Evolutionary conservation across 1,140 invertebrate species (phyloP).

Genomic region (Proales similis): DNA sequence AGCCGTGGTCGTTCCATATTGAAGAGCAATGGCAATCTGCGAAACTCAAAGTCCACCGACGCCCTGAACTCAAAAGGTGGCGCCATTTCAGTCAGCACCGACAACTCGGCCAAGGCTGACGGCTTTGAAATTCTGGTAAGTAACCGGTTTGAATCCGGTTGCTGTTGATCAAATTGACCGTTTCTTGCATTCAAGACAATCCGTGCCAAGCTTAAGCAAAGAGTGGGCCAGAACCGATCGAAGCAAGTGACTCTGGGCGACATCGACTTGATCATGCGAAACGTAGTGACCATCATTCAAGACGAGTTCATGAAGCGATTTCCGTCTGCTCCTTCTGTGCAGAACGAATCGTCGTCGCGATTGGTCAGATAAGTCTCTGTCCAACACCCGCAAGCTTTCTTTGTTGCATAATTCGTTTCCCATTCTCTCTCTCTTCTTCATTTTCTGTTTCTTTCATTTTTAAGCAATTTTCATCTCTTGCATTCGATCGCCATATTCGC

Average conservation of each 20-base stretch:
- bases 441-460: too few relatives aligned
- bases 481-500: too few relatives aligned
- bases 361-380: too few relatives aligned
- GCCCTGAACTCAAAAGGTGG: not conserved
- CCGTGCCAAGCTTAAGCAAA: slow-evolving; percentile 30
- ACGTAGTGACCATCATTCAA: slow-evolving; percentile 35
- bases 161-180: not conserved
- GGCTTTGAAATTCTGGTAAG: slow-evolving; percentile 33
- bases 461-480: too few relatives aligned
- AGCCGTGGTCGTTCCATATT: too few relatives aligned
- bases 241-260: slow-evolving; percentile 24
- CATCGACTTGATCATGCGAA: slow-evolving; percentile 35
- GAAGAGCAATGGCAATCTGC: too few relatives aligned
- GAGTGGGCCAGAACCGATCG: slow-evolving; percentile 28
- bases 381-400: too few relatives aligned
- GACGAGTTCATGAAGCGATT: slow-evolving; percentile 38
- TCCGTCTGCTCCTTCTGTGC: slow-evolving; percentile 19
- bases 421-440: too few relatives aligned
- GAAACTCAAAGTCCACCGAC: too few relatives aligned
- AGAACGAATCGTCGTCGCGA: too few relatives aligned
- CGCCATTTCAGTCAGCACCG: slow-evolving; percentile 17
- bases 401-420: too few relatives aligned
- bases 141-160: not conserved
- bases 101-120: slow-evolving; percentile 22
- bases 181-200: slow-evolving; percentile 28